Evolutionary conservation across 1,140 invertebrate genomes (phyloP).

Genomic region (Zelostemma sp.): DNA sequence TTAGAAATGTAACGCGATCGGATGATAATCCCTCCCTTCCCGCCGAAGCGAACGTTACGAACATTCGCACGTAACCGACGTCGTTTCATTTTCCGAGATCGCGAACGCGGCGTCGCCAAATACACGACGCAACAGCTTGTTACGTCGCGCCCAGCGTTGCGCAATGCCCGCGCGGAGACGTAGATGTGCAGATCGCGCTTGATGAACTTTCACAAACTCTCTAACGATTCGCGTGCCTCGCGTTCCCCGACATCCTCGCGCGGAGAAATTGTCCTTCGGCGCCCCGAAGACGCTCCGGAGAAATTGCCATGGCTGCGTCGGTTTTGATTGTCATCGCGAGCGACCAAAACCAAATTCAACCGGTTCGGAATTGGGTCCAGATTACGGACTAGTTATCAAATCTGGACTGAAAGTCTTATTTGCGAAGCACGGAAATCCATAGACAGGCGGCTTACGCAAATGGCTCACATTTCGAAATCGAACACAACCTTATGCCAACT

Average conservation of each 20-base stretch:
- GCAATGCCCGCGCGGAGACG: slow-evolving; percentile 16
- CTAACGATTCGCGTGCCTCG: neutral
- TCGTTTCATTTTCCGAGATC: slow-evolving; percentile 13
- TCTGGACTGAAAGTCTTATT: too few species aligned
- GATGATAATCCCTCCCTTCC: slow-evolving; percentile 30
- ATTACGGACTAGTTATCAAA: too few species aligned
- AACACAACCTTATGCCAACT: slow-evolving; percentile 12
- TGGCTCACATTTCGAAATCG: neutral
- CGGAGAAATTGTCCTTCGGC: neutral
- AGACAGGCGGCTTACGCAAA: neutral
- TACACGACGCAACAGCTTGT: slow-evolving; percentile 6
- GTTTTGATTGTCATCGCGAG: too few species aligned
- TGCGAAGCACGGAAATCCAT: too few species aligned
- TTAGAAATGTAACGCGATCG: slow-evolving; percentile 43
- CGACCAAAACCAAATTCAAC: too few species aligned
- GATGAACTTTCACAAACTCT: slow-evolving; percentile 32
- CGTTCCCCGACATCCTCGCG: neutral
- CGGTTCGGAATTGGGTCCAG: too few species aligned
- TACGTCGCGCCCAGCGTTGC: slow-evolving; percentile 9
- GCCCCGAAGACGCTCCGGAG: too few species aligned
- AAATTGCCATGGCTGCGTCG: too few species aligned
- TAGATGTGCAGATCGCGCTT: slow-evolving; percentile 14
- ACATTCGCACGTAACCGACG: slow-evolving; percentile 19
- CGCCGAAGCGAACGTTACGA: neutral
- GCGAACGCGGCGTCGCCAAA: slow-evolving; percentile 2